phyloP scores from a whole-genome alignment of 2,113 vertebrate genomes.

The Atlantisia rogersi region DNA sequence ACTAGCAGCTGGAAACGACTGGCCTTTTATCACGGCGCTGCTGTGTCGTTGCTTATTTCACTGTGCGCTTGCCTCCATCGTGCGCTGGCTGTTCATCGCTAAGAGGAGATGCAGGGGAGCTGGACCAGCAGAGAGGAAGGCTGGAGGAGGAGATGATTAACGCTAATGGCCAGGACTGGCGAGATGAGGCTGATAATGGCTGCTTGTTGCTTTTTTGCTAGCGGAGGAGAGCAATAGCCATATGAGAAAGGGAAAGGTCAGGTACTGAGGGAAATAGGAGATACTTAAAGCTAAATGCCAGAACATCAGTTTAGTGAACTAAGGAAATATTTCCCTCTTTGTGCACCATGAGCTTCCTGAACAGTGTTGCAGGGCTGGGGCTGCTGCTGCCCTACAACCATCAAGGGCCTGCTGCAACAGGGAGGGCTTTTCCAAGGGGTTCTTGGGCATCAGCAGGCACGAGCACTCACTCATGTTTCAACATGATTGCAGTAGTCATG shows the following conservation, averaged over 20 bases:
- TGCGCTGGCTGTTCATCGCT: fast-evolving
- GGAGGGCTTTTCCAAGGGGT: neutral
- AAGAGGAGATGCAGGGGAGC: neutral
- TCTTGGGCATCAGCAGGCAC: neutral
- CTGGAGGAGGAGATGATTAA: neutral
- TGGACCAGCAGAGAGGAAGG: neutral
- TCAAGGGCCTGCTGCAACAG: fast-evolving
- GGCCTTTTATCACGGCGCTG: neutral
- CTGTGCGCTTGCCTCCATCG: fast-evolving
- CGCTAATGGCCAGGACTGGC: neutral
- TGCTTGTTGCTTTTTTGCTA: neutral
- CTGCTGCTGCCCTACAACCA: fast-evolving
- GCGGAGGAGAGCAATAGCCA: neutral
- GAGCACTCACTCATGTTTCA: fast-evolving
- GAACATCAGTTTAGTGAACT: slow-evolving; percentile 21
- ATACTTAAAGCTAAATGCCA: slow-evolving; percentile 69
- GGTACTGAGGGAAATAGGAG: slow-evolving; percentile 27
- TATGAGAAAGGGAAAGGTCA: slow-evolving; percentile 50
- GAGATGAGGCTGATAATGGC: neutral
- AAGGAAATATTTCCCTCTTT: slow-evolving; percentile 33
- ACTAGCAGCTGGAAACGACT: fast-evolving
- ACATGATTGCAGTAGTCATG: fast-evolving
- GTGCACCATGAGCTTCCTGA: neutral
- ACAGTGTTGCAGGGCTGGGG: fast-evolving
- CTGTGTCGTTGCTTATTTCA: neutral